Evolutionary conservation across 2,797 vertebrate genomes (phyloP).

Genomic region (Clamator glandarius): DNA sequence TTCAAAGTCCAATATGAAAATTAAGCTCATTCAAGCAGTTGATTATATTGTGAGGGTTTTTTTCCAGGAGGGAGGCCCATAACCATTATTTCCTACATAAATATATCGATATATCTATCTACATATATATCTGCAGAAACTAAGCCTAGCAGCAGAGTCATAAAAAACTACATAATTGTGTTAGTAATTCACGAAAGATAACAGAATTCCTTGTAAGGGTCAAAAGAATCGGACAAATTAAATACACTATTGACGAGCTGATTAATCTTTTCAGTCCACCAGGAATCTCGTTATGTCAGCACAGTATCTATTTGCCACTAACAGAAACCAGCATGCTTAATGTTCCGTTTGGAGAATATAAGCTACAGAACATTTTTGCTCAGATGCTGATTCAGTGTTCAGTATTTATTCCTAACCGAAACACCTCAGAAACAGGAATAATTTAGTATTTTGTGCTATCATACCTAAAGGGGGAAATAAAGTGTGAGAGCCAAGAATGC

Average conservation of each 20-base stretch:
- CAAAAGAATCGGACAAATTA: not conserved
- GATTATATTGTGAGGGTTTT: not conserved
- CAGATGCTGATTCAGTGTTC: not conserved
- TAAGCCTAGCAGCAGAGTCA: not conserved
- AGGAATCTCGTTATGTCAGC: not conserved
- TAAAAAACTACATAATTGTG: not conserved
- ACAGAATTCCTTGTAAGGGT: not conserved
- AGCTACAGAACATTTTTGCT: not conserved
- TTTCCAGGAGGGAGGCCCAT: not conserved
- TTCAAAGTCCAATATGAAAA: slow-evolving; percentile 4
- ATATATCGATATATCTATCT: no score
- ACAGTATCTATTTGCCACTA: not conserved
- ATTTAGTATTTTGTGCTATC: slow-evolving; percentile 39
- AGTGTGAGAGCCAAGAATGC: slow-evolving; percentile 60
- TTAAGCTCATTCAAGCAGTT: not conserved
- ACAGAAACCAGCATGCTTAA: not conserved
- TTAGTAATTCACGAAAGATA: not conserved
- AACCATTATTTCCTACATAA: not conserved
- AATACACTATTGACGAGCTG: not conserved
- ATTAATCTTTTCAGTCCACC: not conserved
- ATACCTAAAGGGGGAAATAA: slow-evolving; percentile 20
- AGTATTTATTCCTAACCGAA: slow-evolving; percentile 33
- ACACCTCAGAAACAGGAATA: slow-evolving; percentile 14
- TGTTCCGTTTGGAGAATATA: not conserved
- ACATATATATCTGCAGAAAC: not conserved